A percentile compares a stretch with the other conserved stretches of the same genome.
Conservation (phyloP, 2,888 invertebrate species). For the Brachylomia viminalis region DNA sequence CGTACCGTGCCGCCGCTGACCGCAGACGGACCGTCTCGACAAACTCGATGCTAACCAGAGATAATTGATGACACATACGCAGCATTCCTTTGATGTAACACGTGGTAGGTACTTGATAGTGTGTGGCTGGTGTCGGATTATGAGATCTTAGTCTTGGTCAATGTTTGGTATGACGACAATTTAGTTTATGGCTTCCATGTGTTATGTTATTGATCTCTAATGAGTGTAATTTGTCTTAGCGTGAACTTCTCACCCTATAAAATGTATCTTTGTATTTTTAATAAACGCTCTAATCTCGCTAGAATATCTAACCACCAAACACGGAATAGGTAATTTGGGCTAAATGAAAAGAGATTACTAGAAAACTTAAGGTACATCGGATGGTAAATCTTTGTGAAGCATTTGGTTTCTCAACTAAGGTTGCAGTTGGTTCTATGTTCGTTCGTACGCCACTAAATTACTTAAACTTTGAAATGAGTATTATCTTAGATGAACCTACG, state of each 20-base stretch:
- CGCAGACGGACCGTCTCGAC: slow-evolving; percentile 28
- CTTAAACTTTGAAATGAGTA: no score
- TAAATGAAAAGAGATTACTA: no score
- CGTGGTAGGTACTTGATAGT: slow-evolving; percentile 5
- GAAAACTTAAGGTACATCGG: no score
- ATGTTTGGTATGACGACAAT: slow-evolving; percentile 9
- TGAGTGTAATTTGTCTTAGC: not conserved
- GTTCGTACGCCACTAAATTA: no score
- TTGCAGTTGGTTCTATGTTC: no score
- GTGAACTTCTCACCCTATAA: not conserved
- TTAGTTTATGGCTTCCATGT: not conserved
- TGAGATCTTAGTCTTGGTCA: slow-evolving; percentile 14
- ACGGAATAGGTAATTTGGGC: no score
- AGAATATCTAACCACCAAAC: not conserved
- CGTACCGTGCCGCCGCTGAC: slow-evolving; percentile 8
- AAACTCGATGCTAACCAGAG: slow-evolving; percentile 37
- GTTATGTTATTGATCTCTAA: not conserved
- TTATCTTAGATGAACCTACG: no score
- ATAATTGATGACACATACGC: slow-evolving; percentile 40
- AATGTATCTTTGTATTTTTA: not conserved
- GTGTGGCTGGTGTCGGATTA: slow-evolving; percentile 31
- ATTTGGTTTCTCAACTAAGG: no score
- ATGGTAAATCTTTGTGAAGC: no score
- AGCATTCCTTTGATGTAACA: slow-evolving; percentile 23
- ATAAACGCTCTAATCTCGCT: not conserved